A percentile compares a stretch with the other conserved stretches of the same genome.
phyloP scores from a whole-genome alignment of 2,113 vertebrate species.

The Oreotrochilus melanogaster region DNA sequence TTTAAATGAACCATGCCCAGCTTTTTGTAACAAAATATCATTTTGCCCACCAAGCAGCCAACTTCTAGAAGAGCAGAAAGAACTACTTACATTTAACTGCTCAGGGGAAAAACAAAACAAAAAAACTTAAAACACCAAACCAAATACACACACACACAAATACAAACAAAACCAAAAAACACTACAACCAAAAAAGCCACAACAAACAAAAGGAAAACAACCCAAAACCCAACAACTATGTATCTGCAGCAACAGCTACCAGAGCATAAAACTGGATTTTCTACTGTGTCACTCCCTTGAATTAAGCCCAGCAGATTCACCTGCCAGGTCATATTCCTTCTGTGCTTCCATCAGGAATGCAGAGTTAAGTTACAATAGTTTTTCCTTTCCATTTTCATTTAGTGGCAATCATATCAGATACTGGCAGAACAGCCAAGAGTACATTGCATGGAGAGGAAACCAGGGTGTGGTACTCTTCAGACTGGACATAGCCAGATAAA shows the following conservation, averaged over 20 bases:
- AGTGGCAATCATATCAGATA: neutral
- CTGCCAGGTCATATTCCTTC: neutral
- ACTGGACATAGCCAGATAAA: neutral
- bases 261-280: neutral
- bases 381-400: neutral
- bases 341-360: neutral
- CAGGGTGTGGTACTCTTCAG: neutral
- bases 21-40: neutral
- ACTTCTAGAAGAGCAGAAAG: neutral
- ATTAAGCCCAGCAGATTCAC: neutral
- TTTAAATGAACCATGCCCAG: neutral
- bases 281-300: neutral
- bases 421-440: neutral
- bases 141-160: no score
- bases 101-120: neutral
- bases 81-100: neutral
- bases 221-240: no score
- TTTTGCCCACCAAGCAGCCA: neutral
- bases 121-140: no score
- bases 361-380: neutral
- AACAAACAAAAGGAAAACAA: no score
- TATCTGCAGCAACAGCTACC: neutral
- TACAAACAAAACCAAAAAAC: no score
- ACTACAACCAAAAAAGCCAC: no score
- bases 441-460: neutral